Percentiles rank a stretch among this genome's conserved stretches.
Evolutionary conservation across 2,888 invertebrate genomes (phyloP).

Genomic region (Cryptus armator): DNA sequence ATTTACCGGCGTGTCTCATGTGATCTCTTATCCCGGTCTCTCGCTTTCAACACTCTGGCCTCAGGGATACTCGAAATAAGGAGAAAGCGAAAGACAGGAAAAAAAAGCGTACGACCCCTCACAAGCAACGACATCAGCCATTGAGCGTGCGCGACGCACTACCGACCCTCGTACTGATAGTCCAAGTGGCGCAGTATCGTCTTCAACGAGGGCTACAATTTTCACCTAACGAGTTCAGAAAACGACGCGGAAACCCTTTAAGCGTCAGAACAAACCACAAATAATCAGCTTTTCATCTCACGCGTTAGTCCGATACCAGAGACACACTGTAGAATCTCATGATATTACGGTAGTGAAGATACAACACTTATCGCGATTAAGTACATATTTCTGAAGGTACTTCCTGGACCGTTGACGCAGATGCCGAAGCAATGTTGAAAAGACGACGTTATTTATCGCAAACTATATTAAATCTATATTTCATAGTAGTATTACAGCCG

Average conservation of each 20-base stretch:
- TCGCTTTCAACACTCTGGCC: background rate
- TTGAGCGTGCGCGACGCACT: background rate
- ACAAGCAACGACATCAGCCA: background rate
- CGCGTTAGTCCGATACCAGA: background rate
- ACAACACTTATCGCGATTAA: background rate
- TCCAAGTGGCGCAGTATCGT: background rate
- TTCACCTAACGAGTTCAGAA: conserved; percentile 5
- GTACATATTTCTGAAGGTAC: background rate
- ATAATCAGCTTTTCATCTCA: background rate
- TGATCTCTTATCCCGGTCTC: conserved; percentile 38
- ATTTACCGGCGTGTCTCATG: conserved; percentile 31
- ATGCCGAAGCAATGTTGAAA: background rate
- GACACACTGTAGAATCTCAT: background rate
- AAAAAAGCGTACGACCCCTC: background rate
- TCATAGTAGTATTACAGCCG: conserved; percentile 13
- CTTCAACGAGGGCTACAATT: conserved; percentile 2
- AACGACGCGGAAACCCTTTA: conserved; percentile 21
- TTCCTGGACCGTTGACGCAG: background rate
- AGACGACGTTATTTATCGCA: background rate
- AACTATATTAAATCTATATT: background rate
- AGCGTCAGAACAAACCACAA: background rate
- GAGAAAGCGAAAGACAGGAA: background rate
- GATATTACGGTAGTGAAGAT: background rate
- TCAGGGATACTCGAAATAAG: conserved; percentile 16
- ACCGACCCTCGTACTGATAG: background rate